phyloP scores from a whole-genome alignment of 1,140 invertebrate genomes.

The Brachionus manjavacas region DNA sequence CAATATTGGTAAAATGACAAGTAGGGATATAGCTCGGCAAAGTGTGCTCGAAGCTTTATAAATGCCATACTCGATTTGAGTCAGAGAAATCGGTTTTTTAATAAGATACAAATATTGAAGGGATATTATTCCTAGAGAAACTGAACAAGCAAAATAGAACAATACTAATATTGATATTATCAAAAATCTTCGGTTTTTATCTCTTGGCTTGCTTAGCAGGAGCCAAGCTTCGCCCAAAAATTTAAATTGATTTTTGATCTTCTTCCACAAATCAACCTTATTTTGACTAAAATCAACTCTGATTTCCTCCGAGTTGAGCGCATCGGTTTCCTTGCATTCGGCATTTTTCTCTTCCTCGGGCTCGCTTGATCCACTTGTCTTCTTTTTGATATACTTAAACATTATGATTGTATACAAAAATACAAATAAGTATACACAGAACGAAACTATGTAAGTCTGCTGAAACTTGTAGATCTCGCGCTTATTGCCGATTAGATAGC shows the following conservation, averaged over 20 bases:
- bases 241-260: not conserved
- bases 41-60: conserved; percentile 9
- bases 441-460: conserved; percentile 16
- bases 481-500: conserved; percentile 20
- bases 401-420: conserved; percentile 23
- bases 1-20: conserved; percentile 15
- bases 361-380: not conserved
- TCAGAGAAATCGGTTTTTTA: conserved; percentile 28
- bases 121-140: conserved; percentile 35
- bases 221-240: conserved; percentile 13
- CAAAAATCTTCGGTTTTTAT: conserved; percentile 4
- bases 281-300: not conserved
- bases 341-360: not conserved
- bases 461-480: conserved; percentile 1
- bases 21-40: conserved; percentile 7
- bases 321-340: not conserved
- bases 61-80: conserved; percentile 32
- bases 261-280: not conserved
- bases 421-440: conserved; percentile 17
- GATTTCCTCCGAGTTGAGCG: not conserved
- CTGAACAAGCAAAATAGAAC: conserved; percentile 14
- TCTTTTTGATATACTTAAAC: conserved; percentile 12
- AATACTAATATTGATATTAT: conserved; percentile 1
- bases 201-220: conserved; percentile 9
- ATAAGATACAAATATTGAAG: conserved; percentile 34